A percentile compares a stretch with the other conserved stretches of the same genome.
These are phyloP conservation scores for Mixornis gularis DNA, from an alignment of 2,113 vertebrate genomes.

Conservation along the genomic window DNA sequence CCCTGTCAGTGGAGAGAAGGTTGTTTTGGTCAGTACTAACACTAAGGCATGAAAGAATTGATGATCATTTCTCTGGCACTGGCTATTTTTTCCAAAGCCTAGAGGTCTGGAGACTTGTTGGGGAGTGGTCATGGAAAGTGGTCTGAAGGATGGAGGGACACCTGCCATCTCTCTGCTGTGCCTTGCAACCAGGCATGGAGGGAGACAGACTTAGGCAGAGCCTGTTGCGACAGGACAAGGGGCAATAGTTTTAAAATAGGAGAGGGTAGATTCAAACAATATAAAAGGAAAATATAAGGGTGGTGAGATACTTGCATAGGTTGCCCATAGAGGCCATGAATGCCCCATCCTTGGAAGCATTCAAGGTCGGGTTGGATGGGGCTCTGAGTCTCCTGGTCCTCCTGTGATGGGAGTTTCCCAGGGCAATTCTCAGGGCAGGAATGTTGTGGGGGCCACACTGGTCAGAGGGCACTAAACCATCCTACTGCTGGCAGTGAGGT, in stretches of 20 bases:
- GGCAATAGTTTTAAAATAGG: neutral
- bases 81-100: neutral
- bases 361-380: neutral
- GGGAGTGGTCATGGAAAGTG: neutral
- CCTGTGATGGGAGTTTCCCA: neutral
- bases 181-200: neutral
- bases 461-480: neutral
- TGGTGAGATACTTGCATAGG: neutral
- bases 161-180: neutral
- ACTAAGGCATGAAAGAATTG: neutral
- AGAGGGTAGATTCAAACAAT: neutral
- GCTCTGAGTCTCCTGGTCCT: neutral
- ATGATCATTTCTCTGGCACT: neutral
- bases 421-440: neutral
- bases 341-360: neutral
- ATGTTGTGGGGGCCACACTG: accelerated
- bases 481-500: neutral
- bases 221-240: neutral
- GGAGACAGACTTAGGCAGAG: neutral
- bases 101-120: neutral
- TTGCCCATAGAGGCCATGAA: neutral
- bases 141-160: neutral
- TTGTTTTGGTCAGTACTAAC: accelerated
- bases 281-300: neutral
- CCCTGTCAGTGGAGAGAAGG: neutral